phyloP scores from a whole-genome alignment of 2,888 invertebrate genomes.

The Incurvaria masculella region DNA sequence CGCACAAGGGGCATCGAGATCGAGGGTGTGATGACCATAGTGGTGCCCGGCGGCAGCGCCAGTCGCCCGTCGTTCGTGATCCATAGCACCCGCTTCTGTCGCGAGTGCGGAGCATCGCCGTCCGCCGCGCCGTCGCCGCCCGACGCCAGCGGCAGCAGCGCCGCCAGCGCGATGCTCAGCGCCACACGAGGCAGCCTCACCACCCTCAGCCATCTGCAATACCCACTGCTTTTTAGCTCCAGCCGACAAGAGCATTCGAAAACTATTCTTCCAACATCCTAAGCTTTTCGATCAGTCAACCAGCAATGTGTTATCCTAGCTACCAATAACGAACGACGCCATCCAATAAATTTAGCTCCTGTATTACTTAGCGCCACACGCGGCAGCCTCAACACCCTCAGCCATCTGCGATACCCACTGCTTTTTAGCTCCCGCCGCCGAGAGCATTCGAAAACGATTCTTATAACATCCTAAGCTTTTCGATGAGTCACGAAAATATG shows the following conservation, averaged over 20 bases:
- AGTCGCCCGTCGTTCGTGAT: conserved; percentile 81
- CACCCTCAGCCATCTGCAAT: conserved; percentile 41
- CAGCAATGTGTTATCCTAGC: too few relatives aligned
- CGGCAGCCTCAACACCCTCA: conserved; percentile 44
- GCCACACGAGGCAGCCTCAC: conserved; percentile 39
- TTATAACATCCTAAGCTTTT: too few relatives aligned
- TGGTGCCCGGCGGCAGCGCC: conserved; percentile 80
- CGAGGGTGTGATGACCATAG: conserved; percentile 76
- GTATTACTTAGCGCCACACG: conserved; percentile 44
- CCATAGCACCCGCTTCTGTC: conserved; percentile 82
- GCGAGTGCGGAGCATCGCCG: conserved; percentile 60
- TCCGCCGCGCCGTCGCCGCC: conserved; percentile 31
- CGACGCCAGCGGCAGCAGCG: conserved; percentile 41
- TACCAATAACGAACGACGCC: too few relatives aligned
- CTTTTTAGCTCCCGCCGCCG: too few relatives aligned
- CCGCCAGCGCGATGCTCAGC: conserved; percentile 45
- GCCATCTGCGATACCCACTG: conserved; percentile 31
- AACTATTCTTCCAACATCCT: too few relatives aligned
- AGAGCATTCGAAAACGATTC: too few relatives aligned
- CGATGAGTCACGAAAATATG: too few relatives aligned
- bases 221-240: too few relatives aligned
- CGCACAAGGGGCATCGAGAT: conserved; percentile 78
- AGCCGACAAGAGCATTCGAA: too few relatives aligned
- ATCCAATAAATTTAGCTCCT: too few relatives aligned
- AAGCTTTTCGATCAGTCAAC: too few relatives aligned